A percentile compares a stretch with the other conserved stretches of the same genome.
phyloP scores from a whole-genome alignment of 64 coral and sea anemone species.

The Acropora yongei region DNA sequence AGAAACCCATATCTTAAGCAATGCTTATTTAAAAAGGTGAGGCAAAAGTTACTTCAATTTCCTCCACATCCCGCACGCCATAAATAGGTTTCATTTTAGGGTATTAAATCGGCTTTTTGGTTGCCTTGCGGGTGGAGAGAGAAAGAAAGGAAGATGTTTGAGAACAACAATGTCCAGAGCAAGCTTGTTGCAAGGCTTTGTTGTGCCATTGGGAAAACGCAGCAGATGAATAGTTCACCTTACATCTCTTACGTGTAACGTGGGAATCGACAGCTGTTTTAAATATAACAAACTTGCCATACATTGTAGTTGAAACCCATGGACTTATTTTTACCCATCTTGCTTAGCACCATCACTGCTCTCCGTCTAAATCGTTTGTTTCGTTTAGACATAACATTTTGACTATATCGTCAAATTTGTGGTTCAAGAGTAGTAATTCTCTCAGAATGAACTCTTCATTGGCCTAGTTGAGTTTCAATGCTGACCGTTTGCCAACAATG shows the following conservation, averaged over 20 bases:
- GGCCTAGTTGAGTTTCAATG: not conserved
- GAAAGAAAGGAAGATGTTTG: too few species aligned
- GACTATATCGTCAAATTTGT: not conserved
- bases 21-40: too few species aligned
- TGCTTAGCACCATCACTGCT: not conserved
- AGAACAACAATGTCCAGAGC: too few species aligned
- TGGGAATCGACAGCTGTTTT: not conserved
- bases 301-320: not conserved
- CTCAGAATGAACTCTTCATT: not conserved
- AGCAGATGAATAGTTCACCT: not conserved
- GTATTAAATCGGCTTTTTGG: not conserved
- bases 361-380: not conserved
- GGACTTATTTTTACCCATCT: not conserved
- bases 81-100: too few species aligned
- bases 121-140: too few species aligned
- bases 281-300: too few species aligned
- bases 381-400: slow-evolving; percentile 17
- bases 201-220: not conserved
- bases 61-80: not conserved
- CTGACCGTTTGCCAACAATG: not conserved
- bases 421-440: not conserved
- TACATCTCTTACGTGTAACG: slow-evolving; percentile 12
- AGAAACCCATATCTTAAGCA: not conserved
- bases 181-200: too few species aligned
- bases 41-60: too few species aligned